Evolutionary conservation across 2,797 vertebrate species (phyloP).

Genomic region (Adelosebastes latens): DNA sequence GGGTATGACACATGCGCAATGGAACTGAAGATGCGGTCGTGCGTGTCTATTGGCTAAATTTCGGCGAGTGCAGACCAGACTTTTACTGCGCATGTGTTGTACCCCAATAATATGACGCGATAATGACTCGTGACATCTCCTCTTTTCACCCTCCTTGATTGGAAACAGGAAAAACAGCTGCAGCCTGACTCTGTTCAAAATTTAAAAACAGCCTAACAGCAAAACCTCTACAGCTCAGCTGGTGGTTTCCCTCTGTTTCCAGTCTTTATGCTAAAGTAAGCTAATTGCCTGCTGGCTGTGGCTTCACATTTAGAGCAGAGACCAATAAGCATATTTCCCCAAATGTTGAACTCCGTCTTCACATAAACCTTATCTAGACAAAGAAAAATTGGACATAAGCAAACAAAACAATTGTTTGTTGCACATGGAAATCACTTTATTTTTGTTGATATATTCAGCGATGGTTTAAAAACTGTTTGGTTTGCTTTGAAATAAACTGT

Average conservation of each 20-base stretch:
- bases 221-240: not conserved
- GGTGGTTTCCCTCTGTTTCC: not conserved
- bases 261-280: not conserved
- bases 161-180: not conserved
- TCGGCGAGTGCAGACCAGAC: too few species aligned
- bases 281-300: not conserved
- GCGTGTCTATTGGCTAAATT: too few species aligned
- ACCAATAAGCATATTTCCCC: not conserved
- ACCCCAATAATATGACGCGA: too few species aligned
- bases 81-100: too few species aligned
- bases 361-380: not conserved
- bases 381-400: not conserved
- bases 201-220: not conserved
- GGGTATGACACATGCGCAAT: too few species aligned
- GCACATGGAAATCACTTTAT: constrained; percentile 71
- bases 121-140: too few species aligned
- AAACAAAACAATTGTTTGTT: constrained; percentile 36
- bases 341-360: not conserved
- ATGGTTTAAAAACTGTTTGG: constrained; percentile 40
- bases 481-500: constrained; percentile 41
- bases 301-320: not conserved
- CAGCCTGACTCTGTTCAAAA: not conserved
- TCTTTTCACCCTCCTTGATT: not conserved
- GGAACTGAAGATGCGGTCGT: too few species aligned
- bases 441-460: constrained; percentile 44